Conservation (phyloP, 1,140 invertebrate genomes). For the Macrotrachela quadricornifera region DNA sequence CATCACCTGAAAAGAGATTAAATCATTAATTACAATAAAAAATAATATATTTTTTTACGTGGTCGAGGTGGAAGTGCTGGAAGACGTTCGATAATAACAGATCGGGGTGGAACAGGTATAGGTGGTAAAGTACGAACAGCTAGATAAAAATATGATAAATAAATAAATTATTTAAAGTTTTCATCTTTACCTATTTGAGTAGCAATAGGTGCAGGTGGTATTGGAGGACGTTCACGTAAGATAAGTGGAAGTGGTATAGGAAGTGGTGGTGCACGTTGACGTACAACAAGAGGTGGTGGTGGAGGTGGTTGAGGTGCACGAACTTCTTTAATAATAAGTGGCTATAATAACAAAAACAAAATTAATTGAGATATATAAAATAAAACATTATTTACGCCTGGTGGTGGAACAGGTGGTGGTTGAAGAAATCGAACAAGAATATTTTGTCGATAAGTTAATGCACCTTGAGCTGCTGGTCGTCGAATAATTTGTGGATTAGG, state of each 20-base stretch:
- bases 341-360: no score
- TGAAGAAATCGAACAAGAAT: not conserved
- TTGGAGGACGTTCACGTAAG: constrained; percentile 1
- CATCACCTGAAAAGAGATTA: no score
- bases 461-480: no score
- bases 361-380: no score
- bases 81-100: constrained; percentile 5
- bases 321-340: constrained; percentile 4
- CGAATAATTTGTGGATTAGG: no score
- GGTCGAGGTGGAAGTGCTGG: constrained; percentile 5
- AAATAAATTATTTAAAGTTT: no score
- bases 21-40: no score
- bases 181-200: no score
- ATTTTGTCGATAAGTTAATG: no score
- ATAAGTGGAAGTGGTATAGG: not conserved
- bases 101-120: not conserved
- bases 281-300: constrained; percentile 3
- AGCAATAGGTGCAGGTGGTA: not conserved
- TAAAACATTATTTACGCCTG: not conserved
- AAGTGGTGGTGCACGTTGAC: not conserved
- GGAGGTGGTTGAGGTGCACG: not conserved
- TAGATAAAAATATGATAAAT: not conserved
- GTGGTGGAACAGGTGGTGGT: constrained; percentile 5
- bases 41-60: not conserved
- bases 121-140: not conserved